Evolutionary conservation across 2,888 invertebrate species (phyloP).

Genomic region (Trissolcus brochymenae): DNA sequence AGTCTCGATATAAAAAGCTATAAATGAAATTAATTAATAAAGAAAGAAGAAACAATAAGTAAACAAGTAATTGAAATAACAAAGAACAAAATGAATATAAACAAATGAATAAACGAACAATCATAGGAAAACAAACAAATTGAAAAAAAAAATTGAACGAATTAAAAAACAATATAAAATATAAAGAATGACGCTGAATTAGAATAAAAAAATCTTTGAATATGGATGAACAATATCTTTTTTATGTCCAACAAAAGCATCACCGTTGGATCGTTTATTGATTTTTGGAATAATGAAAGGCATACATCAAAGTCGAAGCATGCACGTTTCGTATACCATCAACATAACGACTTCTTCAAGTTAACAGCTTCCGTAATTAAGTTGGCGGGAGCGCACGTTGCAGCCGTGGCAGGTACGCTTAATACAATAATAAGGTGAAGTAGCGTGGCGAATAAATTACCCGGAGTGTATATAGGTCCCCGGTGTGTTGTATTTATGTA

Average conservation of each 20-base stretch:
- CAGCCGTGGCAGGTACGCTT: conserved; percentile 58
- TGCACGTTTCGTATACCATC: conserved; percentile 38
- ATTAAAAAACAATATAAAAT: too few relatives aligned
- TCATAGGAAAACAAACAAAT: too few relatives aligned
- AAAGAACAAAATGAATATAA: too few relatives aligned
- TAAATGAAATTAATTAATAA: too few relatives aligned
- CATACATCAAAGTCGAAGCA: conserved; percentile 15
- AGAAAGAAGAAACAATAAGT: too few relatives aligned
- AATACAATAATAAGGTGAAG: conserved; percentile 69
- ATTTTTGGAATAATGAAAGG: conserved; percentile 34
- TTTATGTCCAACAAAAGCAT: not conserved
- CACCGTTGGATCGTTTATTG: conserved; percentile 13
- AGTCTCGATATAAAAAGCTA: too few relatives aligned
- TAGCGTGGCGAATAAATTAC: conserved; percentile 67
- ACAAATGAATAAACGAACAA: too few relatives aligned
- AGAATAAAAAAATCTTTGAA: too few relatives aligned
- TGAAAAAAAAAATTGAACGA: too few relatives aligned
- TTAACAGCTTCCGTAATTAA: conserved; percentile 64
- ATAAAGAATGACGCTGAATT: too few relatives aligned
- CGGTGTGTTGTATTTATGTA: conserved; percentile 66
- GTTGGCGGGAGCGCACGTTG: conserved; percentile 56
- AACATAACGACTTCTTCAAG: conserved; percentile 58
- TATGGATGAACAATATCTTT: too few relatives aligned
- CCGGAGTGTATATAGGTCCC: conserved; percentile 62
- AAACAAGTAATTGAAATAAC: too few relatives aligned